Evolutionary conservation across 2,113 vertebrate species (phyloP), one percentile per base, ranked within the genome.

Genomic region (Furnarius figulus): DNA sequence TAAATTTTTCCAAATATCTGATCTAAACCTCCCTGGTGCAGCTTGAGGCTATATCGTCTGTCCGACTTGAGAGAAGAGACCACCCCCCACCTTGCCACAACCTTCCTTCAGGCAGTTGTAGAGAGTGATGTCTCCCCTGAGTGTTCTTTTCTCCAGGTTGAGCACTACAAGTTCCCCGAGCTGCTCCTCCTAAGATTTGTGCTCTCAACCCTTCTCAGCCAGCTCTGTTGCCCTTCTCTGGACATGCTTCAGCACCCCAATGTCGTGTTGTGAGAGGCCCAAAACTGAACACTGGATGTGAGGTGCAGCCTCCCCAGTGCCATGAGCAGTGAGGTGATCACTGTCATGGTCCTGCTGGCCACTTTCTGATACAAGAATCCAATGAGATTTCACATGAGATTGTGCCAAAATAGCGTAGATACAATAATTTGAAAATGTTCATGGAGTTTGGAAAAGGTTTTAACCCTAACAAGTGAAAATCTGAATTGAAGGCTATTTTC

Each of bases 181-280:
- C n/a, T 46, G 20, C 8, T 59, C 15, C 15, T 67, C 22, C 6
- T 39, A 53, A 46, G 52, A 53, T 12, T 12, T 53, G 20, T 61
- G n/a, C 24, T 83, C 14, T n/a, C 39, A 17, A 22, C 13, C 11
- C 30, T 47, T 62, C 25, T 6, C 50, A 28, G 8, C 17, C 14
- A 31, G 30, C n/a, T 40, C 11, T 5, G 2, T 22, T 82, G 53
- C n/a, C 30, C 7, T 75, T 61, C 6, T 5, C 16, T 62, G 39
- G 40, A 49, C 17, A 25, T 0, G 0, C 31, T 65, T 2, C 13
- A 82, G 19, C 46, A 31, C 40, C 31, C 61, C 35, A 9, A 0
- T 70, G 33, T 37, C n/a, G n/a, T 44, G 11, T 20, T 19, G 9
- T 61, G 46, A 72, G 27, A 2, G 19, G 5, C 27, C 30, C 53